Base-by-base conservation (phyloP, 2,113 vertebrate species). In the Holacanthus passer region DNA sequence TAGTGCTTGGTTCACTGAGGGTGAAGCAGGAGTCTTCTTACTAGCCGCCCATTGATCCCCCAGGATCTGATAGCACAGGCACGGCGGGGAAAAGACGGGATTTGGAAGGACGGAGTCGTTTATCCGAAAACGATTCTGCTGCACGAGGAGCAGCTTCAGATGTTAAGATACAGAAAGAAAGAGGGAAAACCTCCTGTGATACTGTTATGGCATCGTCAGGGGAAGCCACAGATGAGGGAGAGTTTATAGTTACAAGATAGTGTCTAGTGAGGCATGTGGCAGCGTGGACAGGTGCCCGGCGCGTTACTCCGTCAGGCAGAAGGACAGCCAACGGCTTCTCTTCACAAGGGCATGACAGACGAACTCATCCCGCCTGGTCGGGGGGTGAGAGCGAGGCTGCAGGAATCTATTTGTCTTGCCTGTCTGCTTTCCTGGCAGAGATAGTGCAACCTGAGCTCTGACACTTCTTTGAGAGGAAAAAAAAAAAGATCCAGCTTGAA, bases 391-490 rank as follows among this genome's bases (percentile, higher is more conserved):
- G 35, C 0, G 45, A 58, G 64, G 37, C 66, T 73, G 69, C 5
- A 66, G 41, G 62, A 72, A 83, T 86, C 48, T 72, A 76, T 87
- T 84, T 74, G 60, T 83, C 63, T 68, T 74, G 60, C 55, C 66
- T 82, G 82, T 84, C 72, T 84, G 71, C 39, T 71, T 79, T 67
- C 76, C 64, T 74, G 78, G 52, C 86, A 82, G 43, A 69, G 52
- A 74, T n/a, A 31, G 48, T 2, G 65, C 58, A 81, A 80, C 70
- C 53, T 66, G 73, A 89, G 81, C 50, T 68, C 52, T 22, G 22
- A 17, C 2, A 4, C 56, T 77, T 81, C 70, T 76, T 77, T 78
- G 13, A 43, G 13, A 53, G 11, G 53, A 19, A 48, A 19, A 63
- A 69, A 55, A 31, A 43, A 65, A 7, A 2, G 13, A 65, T 48